Base-by-base conservation (phyloP, 2,888 invertebrate genomes). In the Magallana nippona region DNA sequence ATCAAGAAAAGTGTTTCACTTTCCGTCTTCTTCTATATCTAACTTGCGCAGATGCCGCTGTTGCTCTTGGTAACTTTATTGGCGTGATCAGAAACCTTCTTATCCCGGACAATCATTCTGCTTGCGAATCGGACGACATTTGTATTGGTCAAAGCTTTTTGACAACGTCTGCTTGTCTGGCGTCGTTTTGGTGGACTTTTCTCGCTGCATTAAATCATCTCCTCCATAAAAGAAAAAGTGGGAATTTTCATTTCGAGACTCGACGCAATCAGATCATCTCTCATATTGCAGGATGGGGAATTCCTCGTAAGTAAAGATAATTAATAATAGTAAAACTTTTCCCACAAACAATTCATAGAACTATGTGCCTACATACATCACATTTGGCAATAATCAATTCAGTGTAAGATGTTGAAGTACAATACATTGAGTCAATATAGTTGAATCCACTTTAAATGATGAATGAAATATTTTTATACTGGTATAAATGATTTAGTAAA, bases 181-280 rank as follows among this genome's bases (percentile, higher is more conserved):
- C 71, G 13, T 71, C 71, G 27, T 71, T 71, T 15, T 71, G 71
- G 71, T 71, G 71, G 71, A 71, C 71, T 27, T 19, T 71, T 2
- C 32, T 71, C 2, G 32, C 27, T 2, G 71, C 71, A 22, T 22
- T 71, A 2, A 71, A 71, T 2, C 71, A 71, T 8, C 19, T 71
- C 32, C 71, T 71, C 8, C 32, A 71, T 22, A 13, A 71, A 11
- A 5, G 22, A 27, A 22, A 32, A 2, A 11, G 22, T 11, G 71
- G 13, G 5, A 71, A 19, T 32, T 13, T 22, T 1, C 32, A 15
- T 71, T 15, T 71, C 1, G 71, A 71, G 32, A 71, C 13, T 27
- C 2, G 8, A 15, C 11, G 1, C 11, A 15, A 15, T 15, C 71
- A 71, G 10, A 5, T 71, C 13, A 1, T 71, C 13, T 71, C 27